Conservation (phyloP, 2,113 vertebrate genomes). For the Haemorhous mexicanus region DNA sequence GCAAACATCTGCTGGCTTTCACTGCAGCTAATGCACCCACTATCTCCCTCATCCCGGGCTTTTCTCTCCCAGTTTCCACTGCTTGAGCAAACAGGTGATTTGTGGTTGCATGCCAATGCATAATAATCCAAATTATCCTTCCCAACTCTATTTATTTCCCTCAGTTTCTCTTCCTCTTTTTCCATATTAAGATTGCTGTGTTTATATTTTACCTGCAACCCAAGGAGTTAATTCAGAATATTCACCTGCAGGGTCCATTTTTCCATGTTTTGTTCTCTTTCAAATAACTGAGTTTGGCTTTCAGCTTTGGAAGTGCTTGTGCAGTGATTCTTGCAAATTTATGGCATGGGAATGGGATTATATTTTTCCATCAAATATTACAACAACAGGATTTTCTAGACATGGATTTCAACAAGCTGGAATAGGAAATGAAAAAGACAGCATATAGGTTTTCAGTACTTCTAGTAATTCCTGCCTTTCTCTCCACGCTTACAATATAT, state of each 20-base stretch:
- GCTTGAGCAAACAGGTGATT: not conserved
- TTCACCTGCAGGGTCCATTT: not conserved
- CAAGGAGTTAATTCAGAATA: not conserved
- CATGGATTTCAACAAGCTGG: not conserved
- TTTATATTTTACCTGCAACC: not conserved
- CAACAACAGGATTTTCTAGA: not conserved
- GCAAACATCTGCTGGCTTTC: not conserved
- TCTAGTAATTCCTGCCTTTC: not conserved
- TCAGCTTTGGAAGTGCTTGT: not conserved
- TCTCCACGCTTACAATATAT: not conserved
- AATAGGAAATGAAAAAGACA: not conserved
- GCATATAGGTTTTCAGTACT: not conserved
- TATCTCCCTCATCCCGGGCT: not conserved
- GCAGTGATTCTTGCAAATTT: not conserved
- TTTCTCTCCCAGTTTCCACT: not conserved
- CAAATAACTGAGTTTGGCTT: not conserved
- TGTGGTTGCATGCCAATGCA: not conserved
- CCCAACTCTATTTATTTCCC: not conserved
- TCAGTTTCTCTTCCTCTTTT: not conserved
- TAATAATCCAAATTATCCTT: fast-evolving
- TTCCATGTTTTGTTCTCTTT: not conserved
- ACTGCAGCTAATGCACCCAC: not conserved
- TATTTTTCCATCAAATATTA: not conserved
- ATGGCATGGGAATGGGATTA: not conserved
- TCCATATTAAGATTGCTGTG: not conserved